phyloP scores from a whole-genome alignment of 2,113 vertebrate species.

The Mohoua ochrocephala region DNA sequence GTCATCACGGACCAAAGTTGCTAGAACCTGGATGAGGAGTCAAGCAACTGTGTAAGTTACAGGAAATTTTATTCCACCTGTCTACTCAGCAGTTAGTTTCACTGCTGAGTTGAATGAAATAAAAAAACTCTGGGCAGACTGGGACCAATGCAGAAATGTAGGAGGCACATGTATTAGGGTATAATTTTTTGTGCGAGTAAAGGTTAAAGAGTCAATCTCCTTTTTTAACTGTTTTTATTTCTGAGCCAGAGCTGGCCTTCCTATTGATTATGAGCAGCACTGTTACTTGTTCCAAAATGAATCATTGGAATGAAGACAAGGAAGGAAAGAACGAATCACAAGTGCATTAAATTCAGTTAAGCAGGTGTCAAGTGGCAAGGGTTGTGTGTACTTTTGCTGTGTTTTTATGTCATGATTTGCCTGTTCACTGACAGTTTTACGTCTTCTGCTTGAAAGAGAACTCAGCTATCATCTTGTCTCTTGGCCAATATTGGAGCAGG shows the following conservation, averaged over 20 bases:
- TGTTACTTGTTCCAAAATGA: background rate
- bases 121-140: background rate
- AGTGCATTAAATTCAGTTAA: background rate
- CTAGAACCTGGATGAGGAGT: background rate
- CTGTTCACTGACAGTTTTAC: background rate
- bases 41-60: background rate
- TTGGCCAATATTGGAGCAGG: background rate
- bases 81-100: background rate
- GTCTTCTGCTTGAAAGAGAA: background rate
- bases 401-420: background rate
- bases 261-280: background rate
- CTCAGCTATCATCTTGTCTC: background rate
- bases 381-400: background rate
- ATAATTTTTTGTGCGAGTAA: background rate
- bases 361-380: background rate
- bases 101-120: background rate
- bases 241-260: background rate
- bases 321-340: background rate
- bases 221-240: background rate
- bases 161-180: background rate
- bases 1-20: background rate
- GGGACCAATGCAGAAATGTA: background rate
- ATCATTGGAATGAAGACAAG: background rate
- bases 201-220: background rate
- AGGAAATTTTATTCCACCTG: background rate